These are phyloP conservation scores for Hanleya hanleyi DNA, from an alignment of 2,888 invertebrate genomes.

Conservation along the genomic window DNA sequence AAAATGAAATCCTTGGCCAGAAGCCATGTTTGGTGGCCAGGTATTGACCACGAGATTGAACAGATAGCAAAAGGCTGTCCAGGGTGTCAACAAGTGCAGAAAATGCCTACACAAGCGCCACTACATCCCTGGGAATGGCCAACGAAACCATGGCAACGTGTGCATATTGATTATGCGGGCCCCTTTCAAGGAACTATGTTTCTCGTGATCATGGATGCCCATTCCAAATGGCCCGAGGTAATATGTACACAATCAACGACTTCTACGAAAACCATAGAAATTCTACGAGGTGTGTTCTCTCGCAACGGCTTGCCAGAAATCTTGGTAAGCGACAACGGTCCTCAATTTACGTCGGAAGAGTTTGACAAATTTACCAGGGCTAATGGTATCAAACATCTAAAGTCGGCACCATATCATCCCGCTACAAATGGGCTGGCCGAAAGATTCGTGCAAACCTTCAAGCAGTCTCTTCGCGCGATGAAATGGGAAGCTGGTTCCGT, in stretches of 20 bases:
- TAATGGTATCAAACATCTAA: slow-evolving; percentile 26
- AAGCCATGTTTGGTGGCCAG: no score
- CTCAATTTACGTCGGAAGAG: slow-evolving; percentile 22
- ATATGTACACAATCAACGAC: slow-evolving; percentile 15
- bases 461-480: not conserved
- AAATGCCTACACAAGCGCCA: slow-evolving; percentile 19
- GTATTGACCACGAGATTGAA: slow-evolving; percentile 5
- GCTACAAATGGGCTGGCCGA: slow-evolving; percentile 24
- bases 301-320: slow-evolving; percentile 16
- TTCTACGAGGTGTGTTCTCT: slow-evolving; percentile 1
- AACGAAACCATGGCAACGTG: slow-evolving; percentile 16
- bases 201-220: slow-evolving; percentile 18
- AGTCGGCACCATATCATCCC: slow-evolving; percentile 26
- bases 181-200: slow-evolving; percentile 20
- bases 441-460: slow-evolving; percentile 20
- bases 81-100: slow-evolving; percentile 9
- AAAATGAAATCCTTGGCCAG: slow-evolving; percentile 82
- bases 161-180: slow-evolving; percentile 24
- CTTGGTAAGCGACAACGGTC: slow-evolving; percentile 28
- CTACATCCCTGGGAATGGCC: slow-evolving; percentile 31
- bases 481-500: not conserved
- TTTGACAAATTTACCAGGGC: slow-evolving; percentile 15
- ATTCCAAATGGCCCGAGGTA: slow-evolving; percentile 26
- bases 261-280: slow-evolving; percentile 1
- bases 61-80: not conserved